These are phyloP conservation scores for Drosophila ananassae DNA, from an alignment of 1,140 invertebrate genomes.

Conservation along the genomic window DNA sequence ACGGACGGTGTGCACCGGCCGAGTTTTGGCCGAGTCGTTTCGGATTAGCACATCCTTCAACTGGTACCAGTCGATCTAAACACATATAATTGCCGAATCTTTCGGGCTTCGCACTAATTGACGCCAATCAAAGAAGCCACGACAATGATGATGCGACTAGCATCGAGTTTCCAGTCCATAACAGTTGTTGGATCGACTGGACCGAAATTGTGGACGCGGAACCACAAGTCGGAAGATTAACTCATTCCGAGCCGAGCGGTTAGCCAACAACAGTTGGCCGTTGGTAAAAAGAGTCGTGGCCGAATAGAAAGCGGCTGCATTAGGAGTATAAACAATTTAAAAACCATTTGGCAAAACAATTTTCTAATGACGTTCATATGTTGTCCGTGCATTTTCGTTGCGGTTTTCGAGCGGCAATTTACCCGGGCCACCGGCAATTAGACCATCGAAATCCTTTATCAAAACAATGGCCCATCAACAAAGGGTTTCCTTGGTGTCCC, in stretches of 20 bases:
- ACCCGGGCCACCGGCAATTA: constrained; percentile 50
- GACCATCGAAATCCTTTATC: constrained; percentile 60
- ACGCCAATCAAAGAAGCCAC: constrained; percentile 63
- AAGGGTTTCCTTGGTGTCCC: constrained; percentile 45
- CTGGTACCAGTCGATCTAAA: constrained; percentile 72
- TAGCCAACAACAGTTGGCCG: constrained; percentile 66
- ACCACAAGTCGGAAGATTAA: constrained; percentile 66
- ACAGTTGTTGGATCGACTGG: constrained; percentile 68
- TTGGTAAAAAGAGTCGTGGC: constrained; percentile 21
- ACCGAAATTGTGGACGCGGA: constrained; percentile 43
- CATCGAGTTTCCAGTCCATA: constrained; percentile 15
- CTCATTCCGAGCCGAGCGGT: constrained; percentile 51
- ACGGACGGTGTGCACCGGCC: constrained; percentile 27
- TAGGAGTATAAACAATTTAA: constrained; percentile 76
- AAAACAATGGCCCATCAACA: constrained; percentile 51
- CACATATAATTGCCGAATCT: constrained; percentile 60
- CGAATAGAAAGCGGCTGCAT: constrained; percentile 68
- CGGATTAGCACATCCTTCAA: constrained; percentile 76
- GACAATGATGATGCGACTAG: constrained; percentile 20
- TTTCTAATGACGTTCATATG: constrained; percentile 80
- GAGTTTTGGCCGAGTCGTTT: constrained; percentile 35
- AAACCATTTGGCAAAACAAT: constrained; percentile 82
- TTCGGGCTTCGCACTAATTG: constrained; percentile 52
- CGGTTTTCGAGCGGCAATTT: constrained; percentile 70
- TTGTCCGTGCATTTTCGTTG: constrained; percentile 70